These are phyloP conservation scores for Rafetus swinhoei DNA, from an alignment of 2,113 vertebrate species.

Conservation along the genomic window DNA sequence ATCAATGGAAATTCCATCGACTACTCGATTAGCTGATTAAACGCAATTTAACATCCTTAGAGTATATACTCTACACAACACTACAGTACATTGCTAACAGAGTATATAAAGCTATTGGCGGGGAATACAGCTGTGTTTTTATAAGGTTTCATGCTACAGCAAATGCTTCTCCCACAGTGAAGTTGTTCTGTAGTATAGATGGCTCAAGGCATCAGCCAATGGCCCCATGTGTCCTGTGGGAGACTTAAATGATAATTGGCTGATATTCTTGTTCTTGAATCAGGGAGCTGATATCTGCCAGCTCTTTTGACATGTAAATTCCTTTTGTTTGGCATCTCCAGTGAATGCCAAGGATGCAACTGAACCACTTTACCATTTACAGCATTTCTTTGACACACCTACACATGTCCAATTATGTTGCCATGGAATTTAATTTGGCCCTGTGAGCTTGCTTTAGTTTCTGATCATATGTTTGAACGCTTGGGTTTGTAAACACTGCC, in stretches of 20 bases:
- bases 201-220: background rate
- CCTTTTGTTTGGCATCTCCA: background rate
- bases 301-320: background rate
- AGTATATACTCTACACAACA: background rate
- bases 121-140: background rate
- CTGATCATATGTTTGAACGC: background rate
- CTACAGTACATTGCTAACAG: background rate
- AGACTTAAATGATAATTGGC: background rate
- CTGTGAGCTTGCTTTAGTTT: background rate
- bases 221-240: constrained; percentile 7
- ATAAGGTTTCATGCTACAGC: background rate
- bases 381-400: fast-evolving
- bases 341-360: background rate
- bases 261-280: background rate
- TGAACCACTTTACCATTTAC: background rate
- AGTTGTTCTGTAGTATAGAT: background rate
- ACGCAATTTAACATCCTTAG: no score
- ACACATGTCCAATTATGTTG: background rate
- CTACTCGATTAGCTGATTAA: no score
- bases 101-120: background rate
- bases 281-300: background rate
- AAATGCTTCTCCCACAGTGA: background rate
- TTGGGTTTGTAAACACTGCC: constrained; percentile 25
- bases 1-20: no score
- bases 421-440: background rate